A percentile compares a stretch with the other conserved stretches of the same genome.
These are phyloP conservation scores for Psettodes erumei DNA, from an alignment of 2,113 vertebrate genomes.

Conservation along the genomic window DNA sequence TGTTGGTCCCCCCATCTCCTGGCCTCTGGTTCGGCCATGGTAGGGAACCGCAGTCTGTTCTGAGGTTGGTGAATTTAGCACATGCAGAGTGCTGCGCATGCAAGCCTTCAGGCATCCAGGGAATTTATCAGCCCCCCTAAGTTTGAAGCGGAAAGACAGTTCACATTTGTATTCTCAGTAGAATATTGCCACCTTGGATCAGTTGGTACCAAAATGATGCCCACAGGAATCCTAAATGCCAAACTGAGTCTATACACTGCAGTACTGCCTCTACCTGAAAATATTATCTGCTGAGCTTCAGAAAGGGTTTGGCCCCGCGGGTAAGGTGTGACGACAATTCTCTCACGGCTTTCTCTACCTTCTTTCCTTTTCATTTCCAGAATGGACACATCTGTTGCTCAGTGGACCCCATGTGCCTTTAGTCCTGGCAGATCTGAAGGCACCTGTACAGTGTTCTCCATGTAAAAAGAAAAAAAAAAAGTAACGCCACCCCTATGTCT, in stretches of 20 bases:
- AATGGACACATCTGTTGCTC: conserved; percentile 98
- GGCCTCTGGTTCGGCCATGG: conserved; percentile 17
- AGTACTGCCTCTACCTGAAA: conserved; percentile 20
- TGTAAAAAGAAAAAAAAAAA: conserved; percentile 62
- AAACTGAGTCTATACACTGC: conserved; percentile 35
- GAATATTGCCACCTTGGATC: conserved; percentile 44
- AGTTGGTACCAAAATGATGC: conserved; percentile 42
- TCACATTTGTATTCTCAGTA: conserved; percentile 47
- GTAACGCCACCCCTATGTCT: conserved; percentile 57
- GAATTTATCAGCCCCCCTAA: conserved; percentile 1
- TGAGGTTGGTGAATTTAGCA: background rate
- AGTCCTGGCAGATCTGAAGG: conserved; percentile 86
- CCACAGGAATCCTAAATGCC: conserved; percentile 60
- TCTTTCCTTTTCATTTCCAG: conserved; percentile 78
- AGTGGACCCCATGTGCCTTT: conserved; percentile 99
- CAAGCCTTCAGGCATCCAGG: background rate
- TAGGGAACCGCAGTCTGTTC: background rate
- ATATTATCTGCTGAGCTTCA: conserved; percentile 30
- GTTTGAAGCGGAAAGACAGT: conserved; percentile 18
- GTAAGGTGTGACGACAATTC: conserved; percentile 40
- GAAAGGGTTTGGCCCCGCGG: conserved; percentile 35
- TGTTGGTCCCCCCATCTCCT: conserved; percentile 13
- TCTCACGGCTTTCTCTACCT: conserved; percentile 22
- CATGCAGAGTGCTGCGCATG: background rate
- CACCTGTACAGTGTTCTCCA: conserved; percentile 81